Base-by-base conservation (phyloP, 2,888 invertebrate genomes). In the Drosophila rellima region DNA sequence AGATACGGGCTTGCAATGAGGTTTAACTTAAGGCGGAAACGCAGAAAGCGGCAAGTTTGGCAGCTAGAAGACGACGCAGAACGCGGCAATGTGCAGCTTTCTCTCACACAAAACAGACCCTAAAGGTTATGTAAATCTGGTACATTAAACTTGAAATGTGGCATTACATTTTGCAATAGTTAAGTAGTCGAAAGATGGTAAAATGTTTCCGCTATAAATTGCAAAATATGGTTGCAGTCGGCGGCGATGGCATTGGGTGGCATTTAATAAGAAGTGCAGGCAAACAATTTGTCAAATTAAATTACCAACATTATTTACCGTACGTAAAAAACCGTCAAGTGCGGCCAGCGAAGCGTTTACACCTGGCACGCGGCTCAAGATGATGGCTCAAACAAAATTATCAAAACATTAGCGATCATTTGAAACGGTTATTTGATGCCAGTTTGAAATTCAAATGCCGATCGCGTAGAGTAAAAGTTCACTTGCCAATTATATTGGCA, bases 261-360 rank as follows among this genome's bases (percentile, higher is more conserved):
- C 62, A 71, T 66, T 87, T 69, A 74, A 74, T 72, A 85, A 82
- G 66, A 85, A 82, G 66, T 82, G 87, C 80, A 82, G 57, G 64
- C 85, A 63, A 77, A 80, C 87, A 82, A 85, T 86, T 85, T 90
- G 90, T 88, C 44, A 83, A 90, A 80, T 90, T 78, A 75, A 89
- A 86, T 88, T 88, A 82, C 69, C 40, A 33, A 71, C 74, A 87
- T 85, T 78, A 74, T 84, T 81, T 71, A 83, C 68, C 79, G 80
- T 75, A n/a, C n/a, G n/a, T n/a, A n/a, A n/a, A 71, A 70, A 73
- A 70, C 64, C 76, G 77, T 74, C 67, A 79, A 73, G 55, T 39
- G 45, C 33, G 50, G 48, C 17, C 54, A 51, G 45, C 80, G 59
- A 62, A 78, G 78, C 80, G 80, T 75, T 75, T 59, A 64, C 64